These are phyloP conservation scores for Oxyura jamaicensis DNA, from an alignment of 2,113 vertebrate species.

Conservation along the genomic window DNA sequence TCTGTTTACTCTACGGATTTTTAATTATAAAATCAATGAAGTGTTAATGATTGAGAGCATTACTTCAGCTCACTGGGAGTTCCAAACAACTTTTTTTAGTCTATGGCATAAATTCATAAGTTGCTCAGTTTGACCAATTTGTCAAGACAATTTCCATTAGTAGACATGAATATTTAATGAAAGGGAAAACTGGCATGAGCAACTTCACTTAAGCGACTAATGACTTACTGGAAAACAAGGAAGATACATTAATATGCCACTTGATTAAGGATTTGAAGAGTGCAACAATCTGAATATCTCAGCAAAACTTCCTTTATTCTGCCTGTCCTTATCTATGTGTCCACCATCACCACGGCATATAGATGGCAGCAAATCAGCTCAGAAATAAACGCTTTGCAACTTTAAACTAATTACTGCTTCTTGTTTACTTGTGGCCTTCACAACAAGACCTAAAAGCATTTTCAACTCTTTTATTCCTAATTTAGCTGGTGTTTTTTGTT, in stretches of 20 bases:
- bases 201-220: conserved; percentile 73
- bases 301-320: neutral
- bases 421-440: neutral
- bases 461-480: neutral
- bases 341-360: neutral
- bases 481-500: neutral
- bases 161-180: conserved; percentile 84
- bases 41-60: conserved; percentile 77
- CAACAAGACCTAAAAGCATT: neutral
- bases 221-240: conserved; percentile 77
- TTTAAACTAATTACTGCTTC: neutral
- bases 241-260: conserved; percentile 39
- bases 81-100: conserved; percentile 68
- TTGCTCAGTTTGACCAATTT: conserved; percentile 77
- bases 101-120: conserved; percentile 69
- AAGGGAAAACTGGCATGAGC: conserved; percentile 71
- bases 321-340: neutral
- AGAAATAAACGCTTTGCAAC: neutral
- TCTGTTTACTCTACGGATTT: conserved; percentile 73
- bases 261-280: conserved; percentile 53
- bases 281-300: neutral
- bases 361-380: neutral
- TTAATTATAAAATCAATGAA: conserved; percentile 81
- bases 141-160: conserved; percentile 81
- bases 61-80: conserved; percentile 62